Conservation (phyloP, 2,113 vertebrate genomes). For the Cepphus grylle region DNA sequence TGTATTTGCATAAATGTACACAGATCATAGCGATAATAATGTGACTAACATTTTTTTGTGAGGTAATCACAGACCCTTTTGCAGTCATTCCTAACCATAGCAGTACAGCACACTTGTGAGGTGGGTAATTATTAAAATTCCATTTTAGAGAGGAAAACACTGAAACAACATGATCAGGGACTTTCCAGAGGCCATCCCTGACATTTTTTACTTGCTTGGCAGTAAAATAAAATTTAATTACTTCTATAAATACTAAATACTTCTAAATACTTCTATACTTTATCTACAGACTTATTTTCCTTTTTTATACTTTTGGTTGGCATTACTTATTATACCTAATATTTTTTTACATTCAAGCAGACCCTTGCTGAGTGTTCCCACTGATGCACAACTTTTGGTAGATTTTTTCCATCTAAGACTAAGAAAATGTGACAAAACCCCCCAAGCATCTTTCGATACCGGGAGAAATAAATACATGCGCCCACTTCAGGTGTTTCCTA, state of each 20-base stretch:
- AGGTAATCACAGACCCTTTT: background rate
- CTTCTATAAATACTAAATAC: background rate
- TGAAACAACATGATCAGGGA: conserved; percentile 14
- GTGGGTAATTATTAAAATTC: conserved; percentile 6
- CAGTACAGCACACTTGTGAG: background rate
- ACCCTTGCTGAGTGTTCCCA: background rate
- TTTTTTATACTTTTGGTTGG: background rate
- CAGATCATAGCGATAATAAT: conserved; percentile 25
- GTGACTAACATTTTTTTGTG: background rate
- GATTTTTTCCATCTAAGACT: background rate
- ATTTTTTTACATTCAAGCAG: background rate
- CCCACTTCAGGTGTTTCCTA: background rate
- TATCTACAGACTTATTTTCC: background rate
- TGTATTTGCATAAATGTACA: conserved; percentile 19
- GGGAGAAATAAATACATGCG: background rate
- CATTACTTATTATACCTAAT: background rate
- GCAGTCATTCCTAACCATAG: background rate
- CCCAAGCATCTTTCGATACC: background rate
- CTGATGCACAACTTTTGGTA: background rate
- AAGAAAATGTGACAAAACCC: background rate
- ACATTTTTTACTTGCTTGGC: background rate
- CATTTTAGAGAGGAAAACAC: conserved; percentile 23
- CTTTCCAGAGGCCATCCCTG: conserved; percentile 29
- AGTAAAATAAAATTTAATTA: background rate
- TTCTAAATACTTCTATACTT: background rate